Conservation (phyloP, 2,113 vertebrate species). For the Sinosuthora webbiana region DNA sequence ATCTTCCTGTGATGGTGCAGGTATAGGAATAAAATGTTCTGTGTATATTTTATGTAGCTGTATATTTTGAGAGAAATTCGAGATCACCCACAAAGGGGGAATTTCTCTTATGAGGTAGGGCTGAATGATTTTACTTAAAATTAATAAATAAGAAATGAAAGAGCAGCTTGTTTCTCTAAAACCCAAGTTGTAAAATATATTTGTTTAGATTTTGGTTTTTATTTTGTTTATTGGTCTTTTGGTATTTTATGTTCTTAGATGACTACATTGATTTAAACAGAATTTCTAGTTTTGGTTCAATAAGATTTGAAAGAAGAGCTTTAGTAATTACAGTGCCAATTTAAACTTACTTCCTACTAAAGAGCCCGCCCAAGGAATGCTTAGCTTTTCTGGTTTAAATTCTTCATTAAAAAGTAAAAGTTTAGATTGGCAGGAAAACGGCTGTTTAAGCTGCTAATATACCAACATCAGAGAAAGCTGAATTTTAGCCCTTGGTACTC, state of each 20-base stretch:
- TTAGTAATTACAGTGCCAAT: constrained; percentile 47
- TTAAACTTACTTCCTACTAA: constrained; percentile 60
- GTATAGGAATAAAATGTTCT: constrained; percentile 25
- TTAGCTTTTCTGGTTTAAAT: constrained; percentile 66
- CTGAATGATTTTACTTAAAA: constrained; percentile 10
- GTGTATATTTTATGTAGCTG: constrained; percentile 7
- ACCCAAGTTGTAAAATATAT: constrained; percentile 5
- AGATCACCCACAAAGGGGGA: background rate
- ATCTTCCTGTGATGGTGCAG: background rate
- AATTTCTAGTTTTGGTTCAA: constrained; percentile 39
- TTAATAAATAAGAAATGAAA: constrained; percentile 42
- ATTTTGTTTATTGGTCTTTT: constrained; percentile 38
- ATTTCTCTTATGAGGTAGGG: constrained; percentile 13
- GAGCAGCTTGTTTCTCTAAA: background rate
- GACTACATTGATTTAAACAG: constrained; percentile 1
- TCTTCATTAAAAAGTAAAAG: constrained; percentile 64
- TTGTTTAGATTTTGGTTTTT: background rate
- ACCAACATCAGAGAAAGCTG: constrained; percentile 36
- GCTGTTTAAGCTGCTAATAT: constrained; percentile 42
- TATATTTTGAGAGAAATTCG: constrained; percentile 31
- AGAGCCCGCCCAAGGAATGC: constrained; percentile 54
- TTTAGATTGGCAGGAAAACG: constrained; percentile 67
- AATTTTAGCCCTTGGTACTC: constrained; percentile 43
- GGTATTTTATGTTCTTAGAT: constrained; percentile 13
- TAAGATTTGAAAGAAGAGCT: background rate